These are phyloP conservation scores for Saccopteryx leptura DNA, from an alignment of 2,113 vertebrate genomes.

Conservation along the genomic window DNA sequence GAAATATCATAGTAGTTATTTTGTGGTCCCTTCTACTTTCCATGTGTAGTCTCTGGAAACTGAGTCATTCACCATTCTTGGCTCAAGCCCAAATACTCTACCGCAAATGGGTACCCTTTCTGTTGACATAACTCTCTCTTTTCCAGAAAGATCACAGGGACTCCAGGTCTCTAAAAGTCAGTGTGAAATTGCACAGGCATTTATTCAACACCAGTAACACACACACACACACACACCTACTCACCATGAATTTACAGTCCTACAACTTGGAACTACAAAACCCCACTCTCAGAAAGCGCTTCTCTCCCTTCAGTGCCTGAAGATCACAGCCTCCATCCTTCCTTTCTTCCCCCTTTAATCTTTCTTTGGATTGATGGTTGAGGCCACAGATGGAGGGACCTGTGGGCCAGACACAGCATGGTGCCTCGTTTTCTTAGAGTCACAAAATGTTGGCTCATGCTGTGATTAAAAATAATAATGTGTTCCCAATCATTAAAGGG, in stretches of 20 bases:
- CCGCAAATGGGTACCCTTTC: background rate
- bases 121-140: rapidly evolving
- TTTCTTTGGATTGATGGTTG: background rate
- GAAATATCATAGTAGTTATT: background rate
- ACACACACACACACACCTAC: background rate
- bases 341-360: background rate
- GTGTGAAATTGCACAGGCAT: background rate
- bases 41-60: background rate
- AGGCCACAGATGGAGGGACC: background rate
- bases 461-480: slow-evolving; percentile 41
- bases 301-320: background rate
- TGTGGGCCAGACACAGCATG: background rate
- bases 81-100: background rate
- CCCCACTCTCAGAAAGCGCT: background rate
- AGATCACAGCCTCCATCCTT: background rate
- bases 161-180: background rate
- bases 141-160: background rate
- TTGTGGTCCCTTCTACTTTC: background rate
- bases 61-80: background rate
- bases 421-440: background rate
- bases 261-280: background rate
- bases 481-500: background rate
- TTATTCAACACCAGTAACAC: background rate
- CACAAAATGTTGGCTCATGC: background rate
- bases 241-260: background rate